Conservation (phyloP, 2,113 vertebrate genomes). For the Bos indicus region DNA sequence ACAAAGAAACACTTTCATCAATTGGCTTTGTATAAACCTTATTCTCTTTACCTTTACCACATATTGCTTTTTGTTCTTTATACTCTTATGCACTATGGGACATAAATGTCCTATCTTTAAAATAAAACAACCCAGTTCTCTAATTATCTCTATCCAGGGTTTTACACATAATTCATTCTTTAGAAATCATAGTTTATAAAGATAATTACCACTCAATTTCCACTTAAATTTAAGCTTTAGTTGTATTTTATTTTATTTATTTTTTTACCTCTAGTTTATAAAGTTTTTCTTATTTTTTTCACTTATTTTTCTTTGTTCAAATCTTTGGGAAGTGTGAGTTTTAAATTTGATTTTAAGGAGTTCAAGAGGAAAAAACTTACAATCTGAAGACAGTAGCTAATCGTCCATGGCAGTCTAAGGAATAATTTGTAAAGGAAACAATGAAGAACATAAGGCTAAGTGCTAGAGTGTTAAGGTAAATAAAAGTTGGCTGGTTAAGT, state of each 20-base stretch:
- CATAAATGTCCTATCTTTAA: not conserved
- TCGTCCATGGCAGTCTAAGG: not conserved
- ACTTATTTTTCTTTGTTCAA: not conserved
- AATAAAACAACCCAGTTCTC: not conserved
- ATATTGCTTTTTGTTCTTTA: not conserved
- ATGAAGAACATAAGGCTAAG: not conserved
- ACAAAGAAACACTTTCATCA: not conserved
- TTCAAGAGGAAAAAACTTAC: not conserved
- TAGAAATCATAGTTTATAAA: not conserved
- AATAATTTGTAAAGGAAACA: not conserved
- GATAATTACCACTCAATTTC: not conserved
- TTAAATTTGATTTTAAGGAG: not conserved
- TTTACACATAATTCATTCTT: not conserved
- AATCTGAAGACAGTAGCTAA: not conserved
- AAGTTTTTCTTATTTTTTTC: not conserved
- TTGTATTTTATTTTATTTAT: not conserved
- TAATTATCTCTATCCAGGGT: not conserved
- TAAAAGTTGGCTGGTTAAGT: not conserved
- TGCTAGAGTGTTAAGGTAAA: not conserved
- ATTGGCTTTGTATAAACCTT: not conserved
- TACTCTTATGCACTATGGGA: not conserved
- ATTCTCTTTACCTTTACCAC: not conserved
- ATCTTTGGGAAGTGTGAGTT: not conserved
- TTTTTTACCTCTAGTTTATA: not conserved
- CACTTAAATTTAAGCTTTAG: not conserved